Base-by-base conservation (phyloP, 2,888 invertebrate genomes). In the Drosophila subquinaria region DNA sequence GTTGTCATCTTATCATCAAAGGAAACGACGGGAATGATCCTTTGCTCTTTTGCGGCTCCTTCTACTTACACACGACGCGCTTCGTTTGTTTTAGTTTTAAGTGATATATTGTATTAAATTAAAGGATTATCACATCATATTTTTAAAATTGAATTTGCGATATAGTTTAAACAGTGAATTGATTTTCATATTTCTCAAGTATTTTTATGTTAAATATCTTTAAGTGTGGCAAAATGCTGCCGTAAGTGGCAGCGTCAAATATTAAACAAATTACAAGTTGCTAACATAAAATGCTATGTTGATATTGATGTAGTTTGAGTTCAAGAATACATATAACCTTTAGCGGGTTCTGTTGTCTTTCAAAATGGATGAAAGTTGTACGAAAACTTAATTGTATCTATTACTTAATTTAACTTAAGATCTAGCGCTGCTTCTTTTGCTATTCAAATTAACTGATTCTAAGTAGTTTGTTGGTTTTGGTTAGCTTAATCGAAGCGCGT, bases 401-500 rank as follows among this genome's bases (percentile, higher is more conserved):
- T 43, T 63, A 82, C 84, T 89, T 84, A 89, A 74, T 45, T 76
- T 89, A 89, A 72, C 80, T 81, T 81, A 81, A 79, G 59, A 43
- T 53, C 81, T 81, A 80, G 76, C 68, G 88, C 82, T 73, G 85
- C 85, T 73, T 82, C 79, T 85, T 84, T 84, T 69, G 88, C 84
- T 89, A 84, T 85, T 83, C 77, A 83, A 86, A 89, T 84, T 85
- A 89, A 81, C 85, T 83, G 85, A 62, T 76, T 52, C 72, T 87
- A 83, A 36, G 36, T 79, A 56, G 65, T 69, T 73, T 71, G 65
- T 64, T 17, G 17, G 17, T 67, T 67, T 77, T 69, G 55, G 64
- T 66, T 69, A 70, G 77, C 67, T 61, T 91, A 91, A 84, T 91
- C 92, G 79, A 91, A 91, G 75, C 91, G 91, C 88, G 91, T 91